These are phyloP conservation scores for Drosophila imparisetae DNA, from an alignment of 2,888 invertebrate genomes.

Conservation along the genomic window DNA sequence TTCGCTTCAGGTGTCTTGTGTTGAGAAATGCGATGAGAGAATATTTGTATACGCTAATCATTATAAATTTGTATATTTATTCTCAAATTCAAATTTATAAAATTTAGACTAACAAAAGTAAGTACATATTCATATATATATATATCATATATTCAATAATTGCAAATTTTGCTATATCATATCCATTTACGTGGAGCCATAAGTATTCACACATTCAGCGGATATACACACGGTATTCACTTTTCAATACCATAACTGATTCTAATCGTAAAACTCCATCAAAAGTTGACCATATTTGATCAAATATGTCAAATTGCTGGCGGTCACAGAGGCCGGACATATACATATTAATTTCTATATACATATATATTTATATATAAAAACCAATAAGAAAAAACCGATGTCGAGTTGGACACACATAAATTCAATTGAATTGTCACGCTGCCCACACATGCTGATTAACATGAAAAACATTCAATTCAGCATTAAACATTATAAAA, in stretches of 20 bases:
- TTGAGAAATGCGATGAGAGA: neutral
- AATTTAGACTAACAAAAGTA: neutral
- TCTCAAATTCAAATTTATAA: neutral
- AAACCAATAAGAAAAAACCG: constrained; percentile 10
- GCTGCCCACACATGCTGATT: constrained; percentile 33
- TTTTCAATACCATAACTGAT: constrained; percentile 12
- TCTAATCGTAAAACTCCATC: neutral
- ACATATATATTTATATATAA: neutral
- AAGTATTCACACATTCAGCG: neutral
- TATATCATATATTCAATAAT: neutral
- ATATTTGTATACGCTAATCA: neutral
- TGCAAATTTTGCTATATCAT: neutral
- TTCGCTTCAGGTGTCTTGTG: neutral
- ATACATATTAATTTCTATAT: neutral
- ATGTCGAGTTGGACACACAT: constrained; percentile 23
- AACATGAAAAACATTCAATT: constrained; percentile 10
- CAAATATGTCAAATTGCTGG: constrained; percentile 22
- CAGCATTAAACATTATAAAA: constrained; percentile 20
- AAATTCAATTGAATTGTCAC: constrained; percentile 20
- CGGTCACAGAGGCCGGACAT: neutral
- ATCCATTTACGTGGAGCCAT: neutral
- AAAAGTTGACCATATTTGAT: constrained; percentile 7
- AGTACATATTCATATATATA: no score
- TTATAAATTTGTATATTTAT: neutral
- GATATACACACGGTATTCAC: constrained; percentile 5